Evolutionary conservation across 2,888 invertebrate genomes (phyloP), one percentile per base, ranked within the genome.

Genomic region (Caenorhabditis doughertyi): DNA sequence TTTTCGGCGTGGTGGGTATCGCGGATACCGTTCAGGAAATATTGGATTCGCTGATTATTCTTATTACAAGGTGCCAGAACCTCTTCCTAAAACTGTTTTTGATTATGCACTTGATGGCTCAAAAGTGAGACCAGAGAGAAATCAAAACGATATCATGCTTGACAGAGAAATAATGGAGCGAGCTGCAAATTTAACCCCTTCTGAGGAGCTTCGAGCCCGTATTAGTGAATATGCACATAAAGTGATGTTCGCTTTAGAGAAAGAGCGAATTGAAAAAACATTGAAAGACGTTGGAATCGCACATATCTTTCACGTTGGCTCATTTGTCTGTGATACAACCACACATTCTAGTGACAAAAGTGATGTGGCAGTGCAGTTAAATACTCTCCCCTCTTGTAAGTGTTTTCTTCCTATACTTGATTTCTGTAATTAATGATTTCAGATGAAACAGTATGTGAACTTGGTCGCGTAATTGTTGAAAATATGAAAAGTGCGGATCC

Each of bases 361-460:
- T n/a, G 89, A 89, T 73, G 29, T 89, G n/a, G 86, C 86, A 9
- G 81, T 89, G 25, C 81, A 88, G 18, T 53, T 89, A 49, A 81
- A 60, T 35, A 76, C 81, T 1, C 79, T 89, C 39, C 89, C 89
- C 1, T 84, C 87, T 1, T 77, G 85, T 84, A 47, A 80, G 80
- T 42, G 7, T 11, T 39, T 39, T 39, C 9, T 13, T 13, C 9
- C 16, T 39, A 39, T 9, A 8, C 16, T 5, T 39, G 9, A 13
- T 39, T 13, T 9, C 13, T 39, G 13, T 32, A 7, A 4, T 32
- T 11, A 11, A 11, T 42, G 3, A 13, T 60, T 58, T 53, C 86
- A 93, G 96, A 96, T 91, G 97, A 98, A 92, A 96, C 97, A 0
- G 96, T 97, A 0, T 96, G 96, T 89, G 96, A 96, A 0, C 93